A percentile compares a stretch with the other conserved stretches of the same genome.
These are phyloP conservation scores for Myiozetetes cayanensis DNA, from an alignment of 2,113 vertebrate genomes.

Conservation along the genomic window DNA sequence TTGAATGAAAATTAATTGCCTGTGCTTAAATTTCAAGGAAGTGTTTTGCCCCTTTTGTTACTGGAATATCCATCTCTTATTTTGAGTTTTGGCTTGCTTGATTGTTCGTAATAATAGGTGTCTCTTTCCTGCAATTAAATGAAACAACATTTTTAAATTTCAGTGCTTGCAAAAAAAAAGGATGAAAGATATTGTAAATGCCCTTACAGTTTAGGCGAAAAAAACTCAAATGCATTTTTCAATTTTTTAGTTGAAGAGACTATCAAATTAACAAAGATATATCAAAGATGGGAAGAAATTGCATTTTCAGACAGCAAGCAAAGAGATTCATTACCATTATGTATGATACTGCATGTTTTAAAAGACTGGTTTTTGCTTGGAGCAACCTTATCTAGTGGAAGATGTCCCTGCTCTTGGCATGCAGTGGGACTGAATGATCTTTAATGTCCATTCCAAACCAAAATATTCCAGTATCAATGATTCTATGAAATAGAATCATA, in stretches of 20 bases:
- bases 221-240: rapidly evolving
- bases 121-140: neutral
- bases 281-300: neutral
- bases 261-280: neutral
- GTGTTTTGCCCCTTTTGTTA: neutral
- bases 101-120: neutral
- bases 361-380: neutral
- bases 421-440: neutral
- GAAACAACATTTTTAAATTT: neutral
- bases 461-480: rapidly evolving
- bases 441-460: neutral
- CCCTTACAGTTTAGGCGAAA: neutral
- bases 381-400: rapidly evolving
- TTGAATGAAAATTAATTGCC: neutral
- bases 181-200: neutral
- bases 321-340: neutral
- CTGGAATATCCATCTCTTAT: neutral
- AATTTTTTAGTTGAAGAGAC: neutral
- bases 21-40: neutral
- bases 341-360: neutral
- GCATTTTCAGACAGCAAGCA: neutral
- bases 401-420: neutral
- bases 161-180: neutral
- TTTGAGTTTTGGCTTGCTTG: neutral
- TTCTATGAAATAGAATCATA: neutral